Base-by-base conservation (phyloP, 2,797 vertebrate species). In the Eleutherodactylus coqui region DNA sequence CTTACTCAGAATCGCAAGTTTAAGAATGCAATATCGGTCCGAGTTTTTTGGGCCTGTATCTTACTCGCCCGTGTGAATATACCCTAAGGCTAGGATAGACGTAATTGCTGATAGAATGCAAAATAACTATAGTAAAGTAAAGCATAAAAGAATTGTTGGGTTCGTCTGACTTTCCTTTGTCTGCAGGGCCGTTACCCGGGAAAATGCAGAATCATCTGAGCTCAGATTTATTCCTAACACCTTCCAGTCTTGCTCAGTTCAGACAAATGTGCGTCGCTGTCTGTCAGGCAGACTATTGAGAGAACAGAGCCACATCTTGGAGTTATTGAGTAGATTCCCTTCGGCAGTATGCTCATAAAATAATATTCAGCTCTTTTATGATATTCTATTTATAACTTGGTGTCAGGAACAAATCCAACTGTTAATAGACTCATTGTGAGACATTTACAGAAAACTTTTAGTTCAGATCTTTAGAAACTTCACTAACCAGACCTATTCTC, bases 351-450 rank as follows among this genome's bases (percentile, higher is more conserved):
- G 36, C 55, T 60, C 38, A 21, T 75, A 75, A 80, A 86, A 62
- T 86, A 80, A 80, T 34, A 73, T 80, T 72, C 64, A 53, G 64
- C 43, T 64, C 14, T 69, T 85, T 76, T 67, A 78, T 69, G 58
- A 51, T 14, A n/a, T 78, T n/a, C 84, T 80, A 86, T 79, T 85
- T 85, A 73, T 85, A 73, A 86, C 84, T 75, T 55, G 77, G 24
- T 75, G 41, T 80, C 76, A 85, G 69, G 19, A 79, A 62, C 51
- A 80, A 75, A 64, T 75, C 69, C 53, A 14, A n/a, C 55, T 75
- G 69, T 75, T 86, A 75, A 75, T 64, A 81, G 41, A 64, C 81
- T 75, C 36, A 75, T 64, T 81, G 64, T 69, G 19, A 79, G 24
- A 9, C 5, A 81, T 51, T 49, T 32, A 51, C 29, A 24, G 75